Evolutionary conservation across 2,888 invertebrate genomes (phyloP).

Genomic region (Girardia tigrina): DNA sequence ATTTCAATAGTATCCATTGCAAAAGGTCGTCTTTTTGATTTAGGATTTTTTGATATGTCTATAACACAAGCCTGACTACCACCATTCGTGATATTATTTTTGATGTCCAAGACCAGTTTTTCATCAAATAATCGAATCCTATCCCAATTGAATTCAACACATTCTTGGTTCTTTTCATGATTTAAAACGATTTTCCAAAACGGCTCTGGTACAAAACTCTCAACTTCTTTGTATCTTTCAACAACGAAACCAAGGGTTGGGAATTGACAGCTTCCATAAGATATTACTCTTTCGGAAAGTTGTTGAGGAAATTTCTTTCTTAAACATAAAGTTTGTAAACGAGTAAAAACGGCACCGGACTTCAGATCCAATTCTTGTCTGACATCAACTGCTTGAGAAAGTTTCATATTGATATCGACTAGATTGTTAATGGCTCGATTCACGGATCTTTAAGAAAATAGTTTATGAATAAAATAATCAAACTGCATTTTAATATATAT

Average conservation of each 20-base stretch:
- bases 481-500: too few species aligned
- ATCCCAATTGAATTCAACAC: slow-evolving; percentile 75
- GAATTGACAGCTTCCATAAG: slow-evolving; percentile 97
- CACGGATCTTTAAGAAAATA: slow-evolving; percentile 64
- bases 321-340: slow-evolving; percentile 81
- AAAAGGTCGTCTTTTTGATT: slow-evolving; percentile 83
- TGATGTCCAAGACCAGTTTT: too few species aligned
- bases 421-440: slow-evolving; percentile 66
- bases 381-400: slow-evolving; percentile 80
- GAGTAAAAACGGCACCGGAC: slow-evolving; percentile 90
- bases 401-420: slow-evolving; percentile 63
- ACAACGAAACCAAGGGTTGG: slow-evolving; percentile 99
- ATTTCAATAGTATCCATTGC: slow-evolving; percentile 94
- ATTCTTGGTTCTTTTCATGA: slow-evolving; percentile 60
- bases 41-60: slow-evolving; percentile 63
- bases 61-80: too few species aligned
- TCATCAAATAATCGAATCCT: too few species aligned
- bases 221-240: slow-evolving; percentile 75
- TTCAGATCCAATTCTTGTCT: slow-evolving; percentile 75
- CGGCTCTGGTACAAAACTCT: slow-evolving; percentile 73
- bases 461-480: too few species aligned
- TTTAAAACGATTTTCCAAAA: slow-evolving; percentile 80
- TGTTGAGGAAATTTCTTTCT: slow-evolving; percentile 55
- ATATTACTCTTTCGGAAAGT: slow-evolving; percentile 64
- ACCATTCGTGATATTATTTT: too few species aligned